phyloP scores from a whole-genome alignment of 2,113 vertebrate species.

The Heloderma charlesbogerti region DNA sequence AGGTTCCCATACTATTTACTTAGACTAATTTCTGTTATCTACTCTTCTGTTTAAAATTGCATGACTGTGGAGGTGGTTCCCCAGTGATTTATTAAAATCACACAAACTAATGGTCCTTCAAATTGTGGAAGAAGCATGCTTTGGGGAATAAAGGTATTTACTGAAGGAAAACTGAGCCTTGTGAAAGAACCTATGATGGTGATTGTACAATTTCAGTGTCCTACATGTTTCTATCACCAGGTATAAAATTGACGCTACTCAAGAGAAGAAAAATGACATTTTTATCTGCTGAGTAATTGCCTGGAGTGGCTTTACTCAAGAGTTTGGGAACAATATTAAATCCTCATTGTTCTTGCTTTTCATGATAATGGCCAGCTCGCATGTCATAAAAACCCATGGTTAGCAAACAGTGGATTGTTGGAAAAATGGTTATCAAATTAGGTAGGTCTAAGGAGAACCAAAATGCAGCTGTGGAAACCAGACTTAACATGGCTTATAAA shows the following conservation, averaged over 20 bases:
- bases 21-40: not conserved
- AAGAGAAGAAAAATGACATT: not conserved
- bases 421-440: too few relatives aligned
- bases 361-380: not conserved
- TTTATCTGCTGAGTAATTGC: not conserved
- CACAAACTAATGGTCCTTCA: not conserved
- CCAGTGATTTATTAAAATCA: not conserved
- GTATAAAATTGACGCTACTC: not conserved
- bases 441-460: too few relatives aligned
- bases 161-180: not conserved
- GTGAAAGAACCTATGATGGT: not conserved
- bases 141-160: not conserved
- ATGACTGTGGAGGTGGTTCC: not conserved
- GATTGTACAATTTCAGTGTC: not conserved
- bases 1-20: not conserved
- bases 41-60: not conserved
- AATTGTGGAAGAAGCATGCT: not conserved
- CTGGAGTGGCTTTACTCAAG: not conserved
- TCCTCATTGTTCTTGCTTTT: not conserved
- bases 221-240: not conserved
- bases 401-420: too few relatives aligned
- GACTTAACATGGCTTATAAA: not conserved
- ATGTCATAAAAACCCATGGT: too few relatives aligned
- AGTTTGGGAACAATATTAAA: not conserved
- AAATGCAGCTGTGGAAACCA: not conserved